Percentiles rank a stretch among this genome's conserved stretches.
phyloP scores from a whole-genome alignment of 2,888 invertebrate genomes.

The Plagiodera versicolora region DNA sequence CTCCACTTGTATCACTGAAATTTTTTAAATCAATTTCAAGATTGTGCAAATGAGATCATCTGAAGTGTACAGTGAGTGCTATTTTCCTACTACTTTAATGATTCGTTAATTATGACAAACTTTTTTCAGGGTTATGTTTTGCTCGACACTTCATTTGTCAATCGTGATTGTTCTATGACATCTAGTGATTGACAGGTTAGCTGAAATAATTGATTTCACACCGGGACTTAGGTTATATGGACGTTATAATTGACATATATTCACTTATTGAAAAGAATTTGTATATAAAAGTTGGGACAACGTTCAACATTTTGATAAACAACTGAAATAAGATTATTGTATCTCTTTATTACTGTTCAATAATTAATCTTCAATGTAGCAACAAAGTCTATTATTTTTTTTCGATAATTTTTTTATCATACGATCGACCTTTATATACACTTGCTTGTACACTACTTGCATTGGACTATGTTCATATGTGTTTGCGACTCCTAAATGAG shows the following conservation, averaged over 20 bases:
- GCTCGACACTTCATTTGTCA: neutral
- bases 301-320: constrained; percentile 7
- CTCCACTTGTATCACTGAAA: too few species aligned
- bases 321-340: constrained; percentile 24
- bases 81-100: too few species aligned
- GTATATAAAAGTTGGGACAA: constrained; percentile 18
- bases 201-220: constrained; percentile 37
- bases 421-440: constrained; percentile 50
- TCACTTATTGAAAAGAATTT: constrained; percentile 40
- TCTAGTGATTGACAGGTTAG: constrained; percentile 10
- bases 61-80: too few species aligned
- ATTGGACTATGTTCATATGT: constrained; percentile 49
- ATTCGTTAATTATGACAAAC: neutral
- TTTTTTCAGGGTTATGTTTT: neutral
- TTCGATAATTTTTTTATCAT: constrained; percentile 40
- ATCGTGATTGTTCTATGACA: constrained; percentile 10
- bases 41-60: too few species aligned
- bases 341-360: constrained; percentile 6
- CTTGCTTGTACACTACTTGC: constrained; percentile 52
- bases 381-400: constrained; percentile 39
- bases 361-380: constrained; percentile 32
- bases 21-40: too few species aligned
- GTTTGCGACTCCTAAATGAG: constrained; percentile 48
- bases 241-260: constrained; percentile 54
- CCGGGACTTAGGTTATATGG: constrained; percentile 41